Evolutionary conservation across 2,113 vertebrate genomes (phyloP).

Genomic region (Chionodraco myersi): DNA sequence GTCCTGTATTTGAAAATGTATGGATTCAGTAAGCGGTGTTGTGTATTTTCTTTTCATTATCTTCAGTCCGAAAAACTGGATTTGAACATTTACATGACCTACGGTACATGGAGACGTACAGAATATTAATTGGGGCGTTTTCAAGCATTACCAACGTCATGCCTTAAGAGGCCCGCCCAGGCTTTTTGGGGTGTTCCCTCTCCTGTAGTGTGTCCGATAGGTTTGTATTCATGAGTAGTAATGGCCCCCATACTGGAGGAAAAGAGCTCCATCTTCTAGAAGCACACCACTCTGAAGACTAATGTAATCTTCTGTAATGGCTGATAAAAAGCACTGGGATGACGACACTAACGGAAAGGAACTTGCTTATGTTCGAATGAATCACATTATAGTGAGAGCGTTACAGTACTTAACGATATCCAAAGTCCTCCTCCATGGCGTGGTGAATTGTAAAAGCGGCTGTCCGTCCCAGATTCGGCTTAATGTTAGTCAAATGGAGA

Average conservation of each 20-base stretch:
- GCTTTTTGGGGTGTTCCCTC: too few relatives aligned
- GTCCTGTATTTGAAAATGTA: too few relatives aligned
- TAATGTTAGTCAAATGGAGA: conserved; percentile 36
- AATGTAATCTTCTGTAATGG: too few relatives aligned
- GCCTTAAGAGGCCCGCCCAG: background rate
- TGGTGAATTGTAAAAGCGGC: background rate
- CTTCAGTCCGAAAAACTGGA: background rate
- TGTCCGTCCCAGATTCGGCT: background rate
- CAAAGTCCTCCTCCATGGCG: background rate
- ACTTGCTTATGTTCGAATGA: too few relatives aligned
- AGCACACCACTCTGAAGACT: background rate
- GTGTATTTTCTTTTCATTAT: background rate
- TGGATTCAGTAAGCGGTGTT: background rate
- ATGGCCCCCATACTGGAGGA: too few relatives aligned
- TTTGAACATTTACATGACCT: background rate
- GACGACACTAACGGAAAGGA: too few relatives aligned
- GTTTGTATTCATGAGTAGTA: too few relatives aligned
- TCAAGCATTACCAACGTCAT: background rate
- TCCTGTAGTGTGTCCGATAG: too few relatives aligned
- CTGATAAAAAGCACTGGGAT: too few relatives aligned
- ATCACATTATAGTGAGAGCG: background rate
- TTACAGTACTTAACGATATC: background rate
- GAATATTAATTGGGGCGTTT: background rate
- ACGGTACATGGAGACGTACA: background rate
- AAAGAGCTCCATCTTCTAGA: background rate